phyloP scores from a whole-genome alignment of 2,113 vertebrate genomes.

The Syngnathus typhle region DNA sequence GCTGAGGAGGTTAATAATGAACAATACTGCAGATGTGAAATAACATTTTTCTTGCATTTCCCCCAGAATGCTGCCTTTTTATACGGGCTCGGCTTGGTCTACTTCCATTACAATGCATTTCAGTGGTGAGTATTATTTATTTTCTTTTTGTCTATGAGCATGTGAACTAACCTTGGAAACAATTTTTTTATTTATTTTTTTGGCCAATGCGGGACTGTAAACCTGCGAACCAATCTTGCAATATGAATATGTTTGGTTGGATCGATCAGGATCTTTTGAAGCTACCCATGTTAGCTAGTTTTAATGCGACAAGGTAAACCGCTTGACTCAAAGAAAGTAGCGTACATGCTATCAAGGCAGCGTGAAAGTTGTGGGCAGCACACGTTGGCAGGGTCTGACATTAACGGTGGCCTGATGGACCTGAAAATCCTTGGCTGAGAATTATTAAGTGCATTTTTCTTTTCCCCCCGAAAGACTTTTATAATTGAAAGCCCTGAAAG shows the following conservation, averaged over 20 bases:
- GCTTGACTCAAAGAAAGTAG: too few species aligned
- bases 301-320: neutral
- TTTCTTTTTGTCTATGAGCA: neutral
- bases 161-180: neutral
- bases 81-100: slow-evolving; percentile 98
- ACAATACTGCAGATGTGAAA: neutral
- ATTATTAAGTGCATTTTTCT: too few species aligned
- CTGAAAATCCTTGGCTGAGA: too few species aligned
- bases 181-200: neutral
- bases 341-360: too few species aligned
- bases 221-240: neutral
- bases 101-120: slow-evolving; percentile 99
- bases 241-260: neutral
- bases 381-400: too few species aligned
- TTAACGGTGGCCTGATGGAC: too few species aligned
- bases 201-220: neutral
- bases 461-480: too few species aligned
- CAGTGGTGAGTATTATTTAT: slow-evolving; percentile 85
- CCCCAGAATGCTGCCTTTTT: slow-evolving; percentile 98
- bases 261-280: neutral
- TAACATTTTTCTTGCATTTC: neutral
- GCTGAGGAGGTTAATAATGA: neutral
- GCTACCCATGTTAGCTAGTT: neutral
- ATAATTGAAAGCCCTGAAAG: too few species aligned
- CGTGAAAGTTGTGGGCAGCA: too few species aligned